Conservation (phyloP, 2,888 invertebrate genomes). For the Dermolepida albohirtum region DNA sequence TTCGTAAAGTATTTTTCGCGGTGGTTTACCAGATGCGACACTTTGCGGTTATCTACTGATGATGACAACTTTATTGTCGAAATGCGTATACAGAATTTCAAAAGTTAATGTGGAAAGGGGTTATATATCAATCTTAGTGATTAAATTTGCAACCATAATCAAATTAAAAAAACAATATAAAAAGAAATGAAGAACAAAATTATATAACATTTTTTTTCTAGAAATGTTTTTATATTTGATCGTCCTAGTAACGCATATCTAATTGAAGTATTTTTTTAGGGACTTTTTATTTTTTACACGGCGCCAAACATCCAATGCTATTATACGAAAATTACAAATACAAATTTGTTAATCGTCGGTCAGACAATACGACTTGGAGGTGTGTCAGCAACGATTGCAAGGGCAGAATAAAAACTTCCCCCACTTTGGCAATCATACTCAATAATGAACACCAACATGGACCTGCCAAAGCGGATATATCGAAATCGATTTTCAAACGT, state of each 20-base stretch:
- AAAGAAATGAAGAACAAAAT: no score
- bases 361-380: slow-evolving; percentile 54
- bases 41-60: no score
- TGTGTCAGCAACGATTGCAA: slow-evolving; percentile 54
- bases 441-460: slow-evolving; percentile 18
- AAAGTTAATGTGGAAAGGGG: no score
- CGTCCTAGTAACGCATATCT: background rate
- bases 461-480: slow-evolving; percentile 11
- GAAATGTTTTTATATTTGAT: no score
- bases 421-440: slow-evolving; percentile 42
- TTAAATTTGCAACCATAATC: no score
- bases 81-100: no score
- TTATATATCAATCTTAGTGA: no score
- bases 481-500: background rate
- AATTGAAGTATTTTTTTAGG: slow-evolving; percentile 43
- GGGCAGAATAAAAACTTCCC: slow-evolving; percentile 45
- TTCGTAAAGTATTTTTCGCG: no score
- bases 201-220: no score
- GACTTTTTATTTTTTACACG: slow-evolving; percentile 44
- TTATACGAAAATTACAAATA: slow-evolving; percentile 46
- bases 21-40: no score
- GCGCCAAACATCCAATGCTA: slow-evolving; percentile 48
- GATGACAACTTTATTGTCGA: no score
- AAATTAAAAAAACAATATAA: no score
- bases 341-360: slow-evolving; percentile 40